Evolutionary conservation across 92 coral and sea anemone species (phyloP).

Genomic region (Palythoa caribaeorum): DNA sequence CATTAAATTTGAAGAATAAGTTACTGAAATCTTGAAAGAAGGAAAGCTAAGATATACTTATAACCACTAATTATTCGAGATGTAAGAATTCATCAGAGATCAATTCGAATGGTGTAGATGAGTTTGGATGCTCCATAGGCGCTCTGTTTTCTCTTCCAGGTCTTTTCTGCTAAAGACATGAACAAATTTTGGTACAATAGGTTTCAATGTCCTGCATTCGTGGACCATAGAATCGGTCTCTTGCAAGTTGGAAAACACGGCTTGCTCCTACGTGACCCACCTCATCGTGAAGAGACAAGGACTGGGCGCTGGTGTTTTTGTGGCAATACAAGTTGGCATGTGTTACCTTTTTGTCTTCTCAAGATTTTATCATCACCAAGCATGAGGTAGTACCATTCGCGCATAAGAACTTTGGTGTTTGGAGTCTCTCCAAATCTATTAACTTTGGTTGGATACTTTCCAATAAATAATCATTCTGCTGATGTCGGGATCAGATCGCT

Average conservation of each 20-base stretch:
- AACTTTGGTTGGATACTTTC: neutral
- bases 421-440: constrained; percentile 6
- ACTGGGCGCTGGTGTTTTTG: constrained; percentile 32
- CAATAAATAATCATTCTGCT: constrained; percentile 28
- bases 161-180: constrained; percentile 34
- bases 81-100: constrained; percentile 30
- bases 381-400: constrained; percentile 29
- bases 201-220: constrained; percentile 53
- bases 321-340: constrained; percentile 11
- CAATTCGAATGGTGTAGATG: constrained; percentile 33
- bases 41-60: too few relatives aligned
- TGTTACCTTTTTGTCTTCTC: constrained; percentile 4
- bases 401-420: constrained; percentile 42
- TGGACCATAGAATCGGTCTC: constrained; percentile 52
- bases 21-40: too few relatives aligned
- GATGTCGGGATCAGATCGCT: constrained; percentile 25
- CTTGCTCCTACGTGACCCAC: constrained; percentile 52
- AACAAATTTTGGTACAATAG: constrained; percentile 27
- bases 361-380: constrained; percentile 43
- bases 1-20: too few relatives aligned
- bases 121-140: neutral
- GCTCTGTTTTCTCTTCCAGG: neutral
- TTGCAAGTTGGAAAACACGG: constrained; percentile 41
- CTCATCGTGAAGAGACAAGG: constrained; percentile 30
- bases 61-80: neutral